Evolutionary conservation across 2,888 invertebrate genomes (phyloP), one percentile per base, ranked within the genome.

Genomic region (Steinernema hermaphroditum): DNA sequence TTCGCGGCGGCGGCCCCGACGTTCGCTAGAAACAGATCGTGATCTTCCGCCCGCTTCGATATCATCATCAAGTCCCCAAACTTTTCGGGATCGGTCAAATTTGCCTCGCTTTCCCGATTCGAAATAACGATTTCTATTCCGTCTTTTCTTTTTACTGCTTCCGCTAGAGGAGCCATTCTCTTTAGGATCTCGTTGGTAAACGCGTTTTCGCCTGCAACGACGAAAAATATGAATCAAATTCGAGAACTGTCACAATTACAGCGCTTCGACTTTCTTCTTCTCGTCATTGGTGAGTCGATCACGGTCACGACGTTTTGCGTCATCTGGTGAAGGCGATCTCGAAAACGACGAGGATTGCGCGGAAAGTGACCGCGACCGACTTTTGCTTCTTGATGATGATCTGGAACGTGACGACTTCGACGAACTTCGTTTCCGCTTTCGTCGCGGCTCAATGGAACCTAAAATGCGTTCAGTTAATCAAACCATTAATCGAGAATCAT

Each of bases 1-100:
- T 62, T 62, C 62, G 62, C 62, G 62, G 14, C 62, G 62, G 50
- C 24, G 50, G n/a, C n/a, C n/a, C 34, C 62, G 62, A 32, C 62
- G 62, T 62, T 62, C 62, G 34, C 32, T 34, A 32, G 62, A 62
- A 62, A 62, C 62, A 34, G 62, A 62, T 27, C 62, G 62, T 29
- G 62, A 62, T 62, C 62, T 29, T 62, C 62, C 62, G 29, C 62
- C 62, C 16, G 62, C 62, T 9, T 62, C 32, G 62, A 62, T 32
- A 32, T 62, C 62, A 62, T 62, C 62, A 62, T 62, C 62, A 29
- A 62, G 29, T 24, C 62, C 62, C 62, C 62, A 62, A 29, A 62
- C 62, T 62, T 62, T 62, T 27, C 62, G 62, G 34, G 62, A 62
- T 6, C 62, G 62, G 34, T 62, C 62, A 62, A 62, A 62, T 8